phyloP scores from a whole-genome alignment of 2,888 invertebrate species.

The Melinaea menophilus region DNA sequence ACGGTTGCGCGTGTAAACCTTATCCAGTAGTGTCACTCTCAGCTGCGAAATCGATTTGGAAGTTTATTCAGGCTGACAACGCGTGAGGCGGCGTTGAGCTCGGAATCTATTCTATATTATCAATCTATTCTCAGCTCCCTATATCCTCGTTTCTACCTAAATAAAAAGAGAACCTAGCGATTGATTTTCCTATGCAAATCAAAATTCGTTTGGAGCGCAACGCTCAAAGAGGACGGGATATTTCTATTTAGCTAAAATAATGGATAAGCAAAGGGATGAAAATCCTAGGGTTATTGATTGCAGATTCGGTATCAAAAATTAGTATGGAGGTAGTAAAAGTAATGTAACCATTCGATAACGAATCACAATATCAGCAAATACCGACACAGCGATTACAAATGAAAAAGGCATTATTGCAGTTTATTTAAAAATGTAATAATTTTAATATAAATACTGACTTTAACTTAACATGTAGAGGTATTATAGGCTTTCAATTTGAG shows the following conservation, averaged over 20 bases:
- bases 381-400: no score
- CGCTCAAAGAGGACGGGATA: not conserved
- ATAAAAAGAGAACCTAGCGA: slow-evolving; percentile 2
- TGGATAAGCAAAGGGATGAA: not conserved
- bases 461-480: no score
- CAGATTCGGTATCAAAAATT: no score
- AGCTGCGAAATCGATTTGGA: slow-evolving; percentile 75
- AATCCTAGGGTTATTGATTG: no score
- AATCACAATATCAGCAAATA: no score
- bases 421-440: no score
- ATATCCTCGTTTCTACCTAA: not conserved
- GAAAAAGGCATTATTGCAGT: no score
- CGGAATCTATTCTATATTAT: slow-evolving; percentile 60
- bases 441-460: no score
- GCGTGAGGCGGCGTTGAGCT: slow-evolving; percentile 57
- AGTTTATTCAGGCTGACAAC: slow-evolving; percentile 75
- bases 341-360: no score
- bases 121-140: slow-evolving; percentile 30
- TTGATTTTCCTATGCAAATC: slow-evolving; percentile 7
- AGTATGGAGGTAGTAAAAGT: no score
- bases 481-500: no score
- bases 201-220: slow-evolving; percentile 1
- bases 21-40: slow-evolving; percentile 71
- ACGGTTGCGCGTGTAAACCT: slow-evolving; percentile 53
- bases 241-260: not conserved